Conservation (phyloP, 2,888 invertebrate genomes). For the Drosophila mayaguana region DNA sequence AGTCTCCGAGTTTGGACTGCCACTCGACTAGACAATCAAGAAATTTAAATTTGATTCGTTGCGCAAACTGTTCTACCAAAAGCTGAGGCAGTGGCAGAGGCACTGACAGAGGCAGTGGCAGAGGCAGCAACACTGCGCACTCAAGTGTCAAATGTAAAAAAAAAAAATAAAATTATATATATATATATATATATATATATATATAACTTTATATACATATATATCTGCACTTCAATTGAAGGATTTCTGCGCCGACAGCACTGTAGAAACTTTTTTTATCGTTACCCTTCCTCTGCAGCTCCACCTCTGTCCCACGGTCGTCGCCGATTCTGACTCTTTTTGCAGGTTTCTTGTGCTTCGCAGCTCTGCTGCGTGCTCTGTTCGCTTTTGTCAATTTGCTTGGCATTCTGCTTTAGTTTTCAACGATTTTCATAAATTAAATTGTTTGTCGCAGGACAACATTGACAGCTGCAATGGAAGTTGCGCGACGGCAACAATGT, state of each 20-base stretch:
- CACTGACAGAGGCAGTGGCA: conserved; percentile 28
- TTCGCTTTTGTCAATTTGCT: conserved; percentile 68
- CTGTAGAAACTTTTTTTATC: conserved; percentile 38
- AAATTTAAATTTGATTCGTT: conserved; percentile 82
- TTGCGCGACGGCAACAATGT: conserved; percentile 41
- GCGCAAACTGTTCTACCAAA: conserved; percentile 73
- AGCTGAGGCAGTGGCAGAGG: not conserved
- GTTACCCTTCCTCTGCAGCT: conserved; percentile 1
- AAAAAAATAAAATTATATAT: conserved; percentile 19
- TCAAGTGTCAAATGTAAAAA: conserved; percentile 77
- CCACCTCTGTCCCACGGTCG: not conserved
- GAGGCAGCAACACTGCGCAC: conserved; percentile 55
- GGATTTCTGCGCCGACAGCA: conserved; percentile 47
- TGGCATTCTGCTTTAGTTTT: conserved; percentile 75
- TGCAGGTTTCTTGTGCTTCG: conserved; percentile 8
- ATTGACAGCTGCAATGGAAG: conserved; percentile 50
- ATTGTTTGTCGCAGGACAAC: conserved; percentile 76
- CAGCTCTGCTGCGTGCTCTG: conserved; percentile 7
- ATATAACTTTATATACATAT: conserved; percentile 17
- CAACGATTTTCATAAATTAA: conserved; percentile 79
- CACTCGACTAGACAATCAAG: conserved; percentile 79
- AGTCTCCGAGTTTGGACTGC: conserved; percentile 62
- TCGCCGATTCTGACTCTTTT: conserved; percentile 27
- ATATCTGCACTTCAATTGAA: conserved; percentile 56
- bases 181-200: conserved; percentile 18